phyloP scores from a whole-genome alignment of 2,113 vertebrate species.

The Clarias magur region DNA sequence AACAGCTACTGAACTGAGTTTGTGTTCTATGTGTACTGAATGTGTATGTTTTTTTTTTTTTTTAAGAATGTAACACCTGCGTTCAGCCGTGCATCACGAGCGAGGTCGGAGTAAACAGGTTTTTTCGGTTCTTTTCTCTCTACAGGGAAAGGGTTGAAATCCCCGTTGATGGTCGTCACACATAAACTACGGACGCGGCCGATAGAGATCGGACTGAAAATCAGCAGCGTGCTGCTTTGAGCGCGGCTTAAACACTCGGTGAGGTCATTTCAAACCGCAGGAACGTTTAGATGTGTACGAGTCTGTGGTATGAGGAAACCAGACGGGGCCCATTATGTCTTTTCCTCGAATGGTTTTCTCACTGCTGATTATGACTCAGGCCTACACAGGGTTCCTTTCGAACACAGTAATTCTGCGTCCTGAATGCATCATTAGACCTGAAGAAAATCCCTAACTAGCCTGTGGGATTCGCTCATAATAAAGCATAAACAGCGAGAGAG shows the following conservation, averaged over 20 bases:
- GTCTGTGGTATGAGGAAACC: conserved; percentile 5
- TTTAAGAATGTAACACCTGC: background rate
- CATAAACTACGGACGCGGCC: background rate
- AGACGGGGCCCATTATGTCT: background rate
- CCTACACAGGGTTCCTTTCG: background rate
- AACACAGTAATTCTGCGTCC: conserved; percentile 8
- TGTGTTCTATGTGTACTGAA: background rate
- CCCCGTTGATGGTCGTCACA: background rate
- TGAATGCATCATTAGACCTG: background rate
- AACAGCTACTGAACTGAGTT: too few relatives aligned
- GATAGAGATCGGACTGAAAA: background rate
- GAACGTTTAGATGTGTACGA: background rate
- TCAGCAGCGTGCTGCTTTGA: background rate
- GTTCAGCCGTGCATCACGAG: too few relatives aligned
- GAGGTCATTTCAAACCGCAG: background rate
- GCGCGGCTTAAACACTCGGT: background rate
- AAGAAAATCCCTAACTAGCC: background rate
- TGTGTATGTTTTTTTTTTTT: background rate
- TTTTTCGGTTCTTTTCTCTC: background rate
- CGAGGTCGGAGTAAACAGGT: background rate
- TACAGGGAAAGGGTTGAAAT: background rate
- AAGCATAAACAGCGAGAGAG: background rate
- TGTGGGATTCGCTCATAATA: background rate
- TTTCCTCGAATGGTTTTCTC: conserved; percentile 11
- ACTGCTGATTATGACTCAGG: conserved; percentile 8